Evolutionary conservation across 1,140 invertebrate genomes (phyloP), one percentile per base, ranked within the genome.

Genomic region (Drosophila bipectinata): DNA sequence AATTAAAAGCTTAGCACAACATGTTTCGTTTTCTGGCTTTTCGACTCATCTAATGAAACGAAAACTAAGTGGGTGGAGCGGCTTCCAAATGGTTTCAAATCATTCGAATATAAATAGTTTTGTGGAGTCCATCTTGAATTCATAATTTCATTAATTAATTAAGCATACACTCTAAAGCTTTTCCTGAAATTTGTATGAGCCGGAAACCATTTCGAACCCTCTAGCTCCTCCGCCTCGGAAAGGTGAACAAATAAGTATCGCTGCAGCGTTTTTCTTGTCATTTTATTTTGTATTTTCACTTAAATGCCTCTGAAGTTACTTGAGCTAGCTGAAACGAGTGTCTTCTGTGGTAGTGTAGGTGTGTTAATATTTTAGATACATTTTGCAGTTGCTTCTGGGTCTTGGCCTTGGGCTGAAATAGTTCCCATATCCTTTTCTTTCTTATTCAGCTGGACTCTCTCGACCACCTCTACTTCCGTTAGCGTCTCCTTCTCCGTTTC

Each of bases 251-350:
- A 47, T 56, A 39, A 18, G 37, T 49, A 58, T 67, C 58, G 61
- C 61, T 62, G 68, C 56, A 47, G 64, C 48, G 51, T 53, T 21
- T 49, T 45, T 52, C 21, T 47, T 15, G 52, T 77, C 48, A 18
- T 44, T 81, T 8, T 54, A 24, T 41, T 71, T 75, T 68, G 58
- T 77, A 51, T 41, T 63, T 15, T 51, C 15, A 53, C 39, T 68
- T 88, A 87, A 85, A 85, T 85, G 82, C 82, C 69, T 85, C 85
- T 53, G 63, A 77, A 81, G 68, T 81, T 87, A 87, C 77, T 81
- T 87, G 81, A 85, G 81, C 82, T 85, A 78, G 77, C 82, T 85
- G 81, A 85, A 78, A 85, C 82, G 58, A 60, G 61, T 76, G 62
- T 67, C 49, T 59, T 72, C 47, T 64, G 37, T 69, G 52, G 73